A percentile compares a stretch with the other conserved stretches of the same genome.
Conservation (phyloP, 2,888 invertebrate species). For the Copidosoma aretas region DNA sequence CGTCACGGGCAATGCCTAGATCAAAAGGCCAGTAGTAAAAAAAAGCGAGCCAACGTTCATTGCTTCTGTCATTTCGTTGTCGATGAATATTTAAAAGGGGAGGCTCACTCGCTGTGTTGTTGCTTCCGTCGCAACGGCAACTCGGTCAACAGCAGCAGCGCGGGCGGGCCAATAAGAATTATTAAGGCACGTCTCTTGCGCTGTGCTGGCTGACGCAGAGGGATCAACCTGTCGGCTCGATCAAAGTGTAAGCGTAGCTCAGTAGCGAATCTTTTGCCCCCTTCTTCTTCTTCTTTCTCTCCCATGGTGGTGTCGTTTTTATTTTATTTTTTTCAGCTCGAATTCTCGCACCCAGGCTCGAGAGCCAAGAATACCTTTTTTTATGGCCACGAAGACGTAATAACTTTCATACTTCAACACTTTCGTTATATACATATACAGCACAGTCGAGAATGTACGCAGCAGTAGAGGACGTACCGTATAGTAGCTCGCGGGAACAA, state of each 20-base stretch:
- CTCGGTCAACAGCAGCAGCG: constrained; percentile 21
- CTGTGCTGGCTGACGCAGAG: constrained; percentile 5
- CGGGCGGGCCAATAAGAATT: constrained; percentile 49
- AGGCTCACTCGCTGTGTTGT: background rate
- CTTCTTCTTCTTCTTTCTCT: constrained; percentile 1
- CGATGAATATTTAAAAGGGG: constrained; percentile 32
- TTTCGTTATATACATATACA: constrained; percentile 11
- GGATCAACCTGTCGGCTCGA: constrained; percentile 43
- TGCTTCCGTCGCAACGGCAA: constrained; percentile 2
- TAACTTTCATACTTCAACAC: constrained; percentile 40
- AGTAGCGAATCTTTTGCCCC: constrained; percentile 21
- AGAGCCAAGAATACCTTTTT: constrained; percentile 32
- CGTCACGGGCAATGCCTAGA: no score
- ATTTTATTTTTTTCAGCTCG: constrained; percentile 27
- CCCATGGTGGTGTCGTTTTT: background rate
- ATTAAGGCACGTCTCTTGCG: constrained; percentile 47
- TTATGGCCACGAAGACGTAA: constrained; percentile 33
- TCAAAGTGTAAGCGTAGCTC: constrained; percentile 40
- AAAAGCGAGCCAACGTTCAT: background rate
- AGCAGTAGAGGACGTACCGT: background rate
- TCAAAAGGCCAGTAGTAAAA: background rate
- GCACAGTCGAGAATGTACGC: no score
- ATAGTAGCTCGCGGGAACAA: constrained; percentile 15
- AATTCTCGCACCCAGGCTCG: constrained; percentile 29
- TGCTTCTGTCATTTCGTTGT: constrained; percentile 29